Evolutionary conservation across 2,888 invertebrate genomes (phyloP), one percentile per base, ranked within the genome.

Genomic region (Archips xylosteana): DNA sequence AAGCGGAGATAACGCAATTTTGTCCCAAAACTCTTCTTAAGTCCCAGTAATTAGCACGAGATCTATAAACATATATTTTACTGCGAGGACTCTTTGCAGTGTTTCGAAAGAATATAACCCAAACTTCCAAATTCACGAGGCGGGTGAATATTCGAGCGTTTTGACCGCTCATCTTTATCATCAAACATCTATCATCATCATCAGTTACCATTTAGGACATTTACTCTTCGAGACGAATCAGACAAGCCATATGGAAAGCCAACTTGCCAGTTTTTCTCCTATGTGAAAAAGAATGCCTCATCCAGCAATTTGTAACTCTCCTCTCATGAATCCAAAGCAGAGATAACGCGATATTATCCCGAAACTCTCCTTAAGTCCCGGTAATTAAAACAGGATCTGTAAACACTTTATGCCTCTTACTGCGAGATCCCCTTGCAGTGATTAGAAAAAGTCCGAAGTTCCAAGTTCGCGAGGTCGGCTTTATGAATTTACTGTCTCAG

Each of bases 321-420:
- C 47, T 47, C 51, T 45, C 54, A 68, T 63, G 64, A 70, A 74
- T 60, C 69, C 64, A 12, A 45, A 60, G 36, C 51, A 42, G n/a
- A 73, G 73, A 74, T 70, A 74, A 74, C 64, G 65, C 45, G 36
- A 70, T 70, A 69, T 69, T 74, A 74, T 74, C 69, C 68, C 51
- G 47, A 74, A 65, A 74, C 60, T 61, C 60, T 23, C 23, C 51
- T 60, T 60, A 69, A 73, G 73, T 69, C 69, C 34, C 23, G 70
- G 74, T 70, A 74, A 74, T 74, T 70, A 74, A 74, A 70, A 36
- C 69, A 10, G 49, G 61, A 61, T 74, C 74, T 70, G 70, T 74
- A 74, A 70, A 74, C 70, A 74, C 34, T 74, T 74, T 69, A 65
- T 65, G 74, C 74, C 13, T 61, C 51, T 70, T 47, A 54, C 49